These are phyloP conservation scores for Linurgus olivaceus DNA, from an alignment of 2,797 vertebrate species.

Conservation along the genomic window DNA sequence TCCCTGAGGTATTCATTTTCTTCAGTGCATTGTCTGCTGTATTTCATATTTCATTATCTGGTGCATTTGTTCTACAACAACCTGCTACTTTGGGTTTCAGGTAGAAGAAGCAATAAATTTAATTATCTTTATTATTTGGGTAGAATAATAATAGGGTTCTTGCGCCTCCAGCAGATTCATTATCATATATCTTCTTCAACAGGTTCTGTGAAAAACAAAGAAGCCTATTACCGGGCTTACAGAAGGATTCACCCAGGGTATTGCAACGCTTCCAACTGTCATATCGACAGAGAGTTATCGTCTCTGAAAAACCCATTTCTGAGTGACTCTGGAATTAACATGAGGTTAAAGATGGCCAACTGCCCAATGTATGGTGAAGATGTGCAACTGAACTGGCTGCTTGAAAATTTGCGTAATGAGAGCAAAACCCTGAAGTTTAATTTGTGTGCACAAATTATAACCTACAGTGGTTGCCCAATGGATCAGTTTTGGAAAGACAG, in stretches of 20 bases:
- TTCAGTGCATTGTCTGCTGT: background rate
- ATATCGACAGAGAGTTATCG: constrained; percentile 57
- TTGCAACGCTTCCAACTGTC: constrained; percentile 61
- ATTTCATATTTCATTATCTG: background rate
- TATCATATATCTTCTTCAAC: background rate
- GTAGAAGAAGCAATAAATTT: background rate
- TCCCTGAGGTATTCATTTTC: background rate
- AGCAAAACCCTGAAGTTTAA: constrained; percentile 58
- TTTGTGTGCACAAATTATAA: constrained; percentile 49
- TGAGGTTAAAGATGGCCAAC: constrained; percentile 62
- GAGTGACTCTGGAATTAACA: constrained; percentile 46
- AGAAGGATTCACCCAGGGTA: constrained; percentile 61
- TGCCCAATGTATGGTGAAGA: constrained; percentile 65
- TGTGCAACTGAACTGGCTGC: constrained; percentile 48
- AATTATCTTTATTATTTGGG: background rate
- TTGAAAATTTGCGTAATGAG: constrained; percentile 61
- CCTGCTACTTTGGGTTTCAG: background rate
- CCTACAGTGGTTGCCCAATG: constrained; percentile 50
- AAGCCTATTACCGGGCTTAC: constrained; percentile 53
- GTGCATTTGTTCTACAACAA: background rate
- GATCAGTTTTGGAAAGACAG: constrained; percentile 62
- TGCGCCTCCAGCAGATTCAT: background rate
- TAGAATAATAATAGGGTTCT: background rate
- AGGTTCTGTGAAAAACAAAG: constrained; percentile 68
- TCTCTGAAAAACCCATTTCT: constrained; percentile 56